These are phyloP conservation scores for Aphyosemion australe DNA, from an alignment of 2,113 vertebrate genomes.

Conservation along the genomic window DNA sequence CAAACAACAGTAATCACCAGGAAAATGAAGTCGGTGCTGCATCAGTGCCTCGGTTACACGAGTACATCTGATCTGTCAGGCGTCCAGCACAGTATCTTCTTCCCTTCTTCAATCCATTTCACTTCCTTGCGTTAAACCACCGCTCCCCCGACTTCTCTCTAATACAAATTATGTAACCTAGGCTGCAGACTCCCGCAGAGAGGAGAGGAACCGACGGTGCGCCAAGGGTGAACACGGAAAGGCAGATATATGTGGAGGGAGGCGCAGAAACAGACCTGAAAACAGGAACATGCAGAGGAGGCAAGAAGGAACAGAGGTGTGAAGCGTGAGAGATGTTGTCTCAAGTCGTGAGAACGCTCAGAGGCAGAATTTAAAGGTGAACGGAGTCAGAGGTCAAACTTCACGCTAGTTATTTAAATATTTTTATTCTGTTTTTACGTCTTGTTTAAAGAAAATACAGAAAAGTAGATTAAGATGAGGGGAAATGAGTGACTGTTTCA, in stretches of 20 bases:
- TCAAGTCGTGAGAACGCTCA: not conserved
- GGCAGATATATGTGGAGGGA: slow-evolving; percentile 25
- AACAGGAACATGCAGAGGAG: slow-evolving; percentile 6
- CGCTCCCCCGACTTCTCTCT: slow-evolving; percentile 36
- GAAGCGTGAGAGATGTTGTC: slow-evolving; percentile 9
- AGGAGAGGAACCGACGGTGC: slow-evolving; percentile 13
- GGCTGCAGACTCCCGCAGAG: slow-evolving; percentile 37
- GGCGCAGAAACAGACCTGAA: slow-evolving; percentile 28
- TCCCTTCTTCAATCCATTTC: slow-evolving; percentile 21
- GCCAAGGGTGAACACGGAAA: slow-evolving; percentile 32
- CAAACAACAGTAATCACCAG: slow-evolving; percentile 4
- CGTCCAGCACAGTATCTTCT: slow-evolving; percentile 21
- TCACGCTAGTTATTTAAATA: too few species aligned
- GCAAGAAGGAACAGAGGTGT: slow-evolving; percentile 20
- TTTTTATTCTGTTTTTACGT: not conserved
- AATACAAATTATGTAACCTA: slow-evolving; percentile 59
- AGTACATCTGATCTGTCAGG: slow-evolving; percentile 37
- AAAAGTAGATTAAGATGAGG: not conserved
- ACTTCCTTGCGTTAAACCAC: slow-evolving; percentile 28
- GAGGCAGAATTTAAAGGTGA: too few species aligned
- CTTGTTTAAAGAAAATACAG: slow-evolving; percentile 5
- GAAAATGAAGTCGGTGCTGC: slow-evolving; percentile 9
- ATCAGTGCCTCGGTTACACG: slow-evolving; percentile 20
- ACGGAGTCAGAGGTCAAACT: not conserved
- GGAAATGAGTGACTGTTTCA: not conserved